Evolutionary conservation across 64 coral and sea anemone species (phyloP).

Genomic region (Pocillopora verrucosa): DNA sequence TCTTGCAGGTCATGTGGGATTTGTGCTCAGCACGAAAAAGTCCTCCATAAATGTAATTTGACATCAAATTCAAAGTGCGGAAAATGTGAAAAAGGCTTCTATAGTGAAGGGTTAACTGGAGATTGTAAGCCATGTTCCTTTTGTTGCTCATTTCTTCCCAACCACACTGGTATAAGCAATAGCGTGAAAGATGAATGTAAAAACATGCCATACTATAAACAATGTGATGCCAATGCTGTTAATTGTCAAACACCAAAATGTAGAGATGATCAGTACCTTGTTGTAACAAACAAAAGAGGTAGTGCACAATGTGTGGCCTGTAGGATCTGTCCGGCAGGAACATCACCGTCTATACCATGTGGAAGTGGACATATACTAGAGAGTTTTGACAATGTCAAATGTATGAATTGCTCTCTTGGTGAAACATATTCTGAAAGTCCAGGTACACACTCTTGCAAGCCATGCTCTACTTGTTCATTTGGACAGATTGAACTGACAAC

Average conservation of each 20-base stretch:
- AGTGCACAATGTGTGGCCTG: slow-evolving; percentile 14
- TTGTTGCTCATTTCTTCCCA: slow-evolving; percentile 13
- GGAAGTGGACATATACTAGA: slow-evolving; percentile 25
- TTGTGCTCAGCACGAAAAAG: slow-evolving; percentile 26
- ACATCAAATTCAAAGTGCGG: slow-evolving; percentile 25
- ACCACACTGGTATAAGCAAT: background rate
- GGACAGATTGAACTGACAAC: slow-evolving; percentile 31
- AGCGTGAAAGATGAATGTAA: slow-evolving; percentile 10
- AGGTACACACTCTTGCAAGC: slow-evolving; percentile 18
- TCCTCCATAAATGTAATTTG: slow-evolving; percentile 21
- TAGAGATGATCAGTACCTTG: slow-evolving; percentile 35
- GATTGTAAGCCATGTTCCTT: slow-evolving; percentile 53
- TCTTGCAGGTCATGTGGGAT: slow-evolving; percentile 44
- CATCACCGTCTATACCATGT: slow-evolving; percentile 36
- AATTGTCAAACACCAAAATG: slow-evolving; percentile 37
- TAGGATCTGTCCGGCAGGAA: background rate
- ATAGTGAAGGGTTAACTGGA: slow-evolving; percentile 3
- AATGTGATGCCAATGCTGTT: slow-evolving; percentile 6
- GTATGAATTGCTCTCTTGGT: slow-evolving; percentile 23
- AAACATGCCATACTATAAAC: slow-evolving; percentile 40
- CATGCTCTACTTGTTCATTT: slow-evolving; percentile 41
- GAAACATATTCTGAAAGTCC: slow-evolving; percentile 24
- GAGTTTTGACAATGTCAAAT: background rate
- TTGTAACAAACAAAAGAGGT: background rate
- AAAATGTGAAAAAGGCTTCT: slow-evolving; percentile 22